phyloP scores from a whole-genome alignment of 1,140 invertebrate genomes.

The Popillia japonica region DNA sequence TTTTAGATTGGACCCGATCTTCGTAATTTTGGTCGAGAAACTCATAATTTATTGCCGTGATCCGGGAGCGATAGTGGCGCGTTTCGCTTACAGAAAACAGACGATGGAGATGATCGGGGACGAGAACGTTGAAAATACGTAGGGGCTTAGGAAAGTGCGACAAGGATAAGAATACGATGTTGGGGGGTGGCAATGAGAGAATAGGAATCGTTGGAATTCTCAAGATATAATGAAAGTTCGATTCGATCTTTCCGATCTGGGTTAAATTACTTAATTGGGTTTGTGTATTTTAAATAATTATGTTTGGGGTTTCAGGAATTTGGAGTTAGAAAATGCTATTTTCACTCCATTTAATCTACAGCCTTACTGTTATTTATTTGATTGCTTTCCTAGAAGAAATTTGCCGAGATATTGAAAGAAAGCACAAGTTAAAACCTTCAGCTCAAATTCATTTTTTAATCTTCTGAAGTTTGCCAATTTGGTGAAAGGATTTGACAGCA shows the following conservation, averaged over 20 bases:
- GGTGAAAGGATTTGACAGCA: too few relatives aligned
- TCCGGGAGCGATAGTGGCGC: not conserved
- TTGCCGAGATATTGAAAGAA: too few relatives aligned
- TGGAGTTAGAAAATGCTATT: too few relatives aligned
- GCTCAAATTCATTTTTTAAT: too few relatives aligned
- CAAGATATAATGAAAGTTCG: not conserved
- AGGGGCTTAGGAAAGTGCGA: not conserved
- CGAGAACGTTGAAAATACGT: too few relatives aligned
- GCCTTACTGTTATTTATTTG: too few relatives aligned
- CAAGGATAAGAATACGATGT: not conserved
- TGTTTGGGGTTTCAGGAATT: too few relatives aligned
- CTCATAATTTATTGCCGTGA: conserved; percentile 57
- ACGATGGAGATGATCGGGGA: not conserved
- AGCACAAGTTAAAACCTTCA: too few relatives aligned
- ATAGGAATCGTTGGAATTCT: not conserved
- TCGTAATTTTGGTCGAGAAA: conserved; percentile 58
- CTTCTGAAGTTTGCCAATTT: too few relatives aligned
- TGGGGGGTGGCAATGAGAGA: not conserved
- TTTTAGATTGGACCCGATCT: conserved; percentile 59
- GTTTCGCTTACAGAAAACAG: conserved; percentile 31
- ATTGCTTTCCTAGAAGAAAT: too few relatives aligned
- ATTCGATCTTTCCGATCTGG: not conserved
- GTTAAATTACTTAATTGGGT: conserved; percentile 2
- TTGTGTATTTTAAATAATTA: conserved; percentile 3
- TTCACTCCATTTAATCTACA: too few relatives aligned